Conservation (phyloP, 1,140 invertebrate species). For the Macrocentrus cingulum region DNA sequence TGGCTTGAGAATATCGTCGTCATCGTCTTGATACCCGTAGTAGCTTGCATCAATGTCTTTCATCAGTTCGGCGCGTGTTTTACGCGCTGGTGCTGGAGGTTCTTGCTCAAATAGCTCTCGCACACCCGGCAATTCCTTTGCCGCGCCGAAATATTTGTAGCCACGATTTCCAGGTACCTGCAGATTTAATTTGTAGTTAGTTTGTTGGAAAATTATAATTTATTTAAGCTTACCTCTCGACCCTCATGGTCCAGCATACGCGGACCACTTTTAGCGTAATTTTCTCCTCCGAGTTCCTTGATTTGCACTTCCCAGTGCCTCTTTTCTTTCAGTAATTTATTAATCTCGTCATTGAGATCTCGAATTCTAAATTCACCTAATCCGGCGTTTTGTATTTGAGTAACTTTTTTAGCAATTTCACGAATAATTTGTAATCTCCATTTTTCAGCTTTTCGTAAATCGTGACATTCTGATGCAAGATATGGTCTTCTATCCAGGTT, state of each 20-base stretch:
- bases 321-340: conserved; percentile 93
- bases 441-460: conserved; percentile 88
- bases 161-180: conserved; percentile 91
- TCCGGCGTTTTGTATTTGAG: conserved; percentile 98
- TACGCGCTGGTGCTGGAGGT: conserved; percentile 82
- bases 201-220: no score
- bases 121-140: conserved; percentile 97
- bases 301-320: conserved; percentile 98
- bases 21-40: conserved; percentile 98
- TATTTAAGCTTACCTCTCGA: conserved; percentile 83
- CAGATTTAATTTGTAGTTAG: conserved; percentile 15
- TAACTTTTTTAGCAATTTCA: conserved; percentile 98
- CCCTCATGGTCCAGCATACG: conserved; percentile 95
- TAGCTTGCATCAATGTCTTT: conserved; percentile 97
- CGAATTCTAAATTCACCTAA: conserved; percentile 96
- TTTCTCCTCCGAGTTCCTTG: conserved; percentile 90
- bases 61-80: conserved; percentile 95
- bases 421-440: conserved; percentile 95
- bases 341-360: conserved; percentile 99
- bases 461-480: conserved; percentile 89
- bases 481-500: conserved; percentile 86
- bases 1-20: conserved; percentile 92
- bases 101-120: conserved; percentile 97
- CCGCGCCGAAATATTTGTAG: conserved; percentile 99
- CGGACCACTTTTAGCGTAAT: conserved; percentile 89